Conservation (phyloP, 2,797 vertebrate genomes). For the Crocidura indochinensis region DNA sequence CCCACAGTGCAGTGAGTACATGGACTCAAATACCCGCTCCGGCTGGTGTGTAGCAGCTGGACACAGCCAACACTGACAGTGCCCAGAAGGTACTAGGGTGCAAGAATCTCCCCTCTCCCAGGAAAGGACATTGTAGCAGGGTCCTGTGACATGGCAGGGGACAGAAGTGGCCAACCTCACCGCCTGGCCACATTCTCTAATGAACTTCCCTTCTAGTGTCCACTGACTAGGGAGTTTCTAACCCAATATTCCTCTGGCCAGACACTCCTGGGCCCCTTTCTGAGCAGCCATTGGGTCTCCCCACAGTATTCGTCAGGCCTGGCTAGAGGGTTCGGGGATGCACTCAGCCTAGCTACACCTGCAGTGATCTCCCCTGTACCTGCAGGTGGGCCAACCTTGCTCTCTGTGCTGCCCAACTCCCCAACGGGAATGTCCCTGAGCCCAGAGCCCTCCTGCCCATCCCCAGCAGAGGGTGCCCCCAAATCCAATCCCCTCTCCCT, state of each 20-base stretch:
- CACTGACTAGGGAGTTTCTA: neutral
- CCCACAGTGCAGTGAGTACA: neutral
- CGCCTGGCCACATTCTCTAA: neutral
- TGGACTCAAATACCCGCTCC: neutral
- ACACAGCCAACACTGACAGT: neutral
- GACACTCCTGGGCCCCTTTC: neutral
- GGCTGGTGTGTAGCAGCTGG: neutral
- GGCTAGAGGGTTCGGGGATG: neutral
- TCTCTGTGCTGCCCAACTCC: neutral
- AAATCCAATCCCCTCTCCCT: constrained; percentile 8
- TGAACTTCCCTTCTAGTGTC: neutral
- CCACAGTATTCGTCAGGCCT: neutral
- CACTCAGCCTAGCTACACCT: neutral
- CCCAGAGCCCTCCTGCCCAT: neutral
- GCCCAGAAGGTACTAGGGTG: neutral
- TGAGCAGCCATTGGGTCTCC: neutral
- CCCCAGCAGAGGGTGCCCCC: neutral
- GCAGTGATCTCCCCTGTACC: neutral
- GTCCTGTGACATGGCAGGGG: neutral
- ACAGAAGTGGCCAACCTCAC: neutral
- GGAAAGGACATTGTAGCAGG: neutral
- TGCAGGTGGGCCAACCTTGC: neutral
- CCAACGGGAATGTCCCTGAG: neutral
- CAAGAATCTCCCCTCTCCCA: neutral
- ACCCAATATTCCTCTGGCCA: neutral